Conservation (phyloP, 2,797 vertebrate genomes). For the Adrianichthys oophorus region DNA sequence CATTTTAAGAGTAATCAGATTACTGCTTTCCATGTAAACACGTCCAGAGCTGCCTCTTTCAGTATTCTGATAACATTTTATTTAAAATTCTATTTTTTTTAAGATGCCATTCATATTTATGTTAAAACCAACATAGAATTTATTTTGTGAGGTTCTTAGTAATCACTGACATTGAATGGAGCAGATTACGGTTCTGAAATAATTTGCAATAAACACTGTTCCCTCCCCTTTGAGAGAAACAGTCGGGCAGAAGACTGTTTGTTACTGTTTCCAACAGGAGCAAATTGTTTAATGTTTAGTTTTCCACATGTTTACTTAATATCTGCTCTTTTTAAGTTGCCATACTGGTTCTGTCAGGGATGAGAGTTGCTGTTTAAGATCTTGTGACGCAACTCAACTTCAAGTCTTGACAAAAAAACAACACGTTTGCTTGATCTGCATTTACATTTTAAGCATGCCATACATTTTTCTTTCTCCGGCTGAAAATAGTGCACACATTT, state of each 20-base stretch:
- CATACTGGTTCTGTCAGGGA: constrained; percentile 12
- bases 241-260: constrained; percentile 18
- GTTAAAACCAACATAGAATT: constrained; percentile 34
- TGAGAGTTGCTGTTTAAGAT: constrained; percentile 5
- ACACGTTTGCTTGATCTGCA: not conserved
- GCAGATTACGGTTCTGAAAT: constrained; percentile 27
- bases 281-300: constrained; percentile 6
- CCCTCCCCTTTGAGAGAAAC: constrained; percentile 1
- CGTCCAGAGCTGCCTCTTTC: constrained; percentile 20
- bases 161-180: constrained; percentile 31
- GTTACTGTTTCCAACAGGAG: constrained; percentile 13
- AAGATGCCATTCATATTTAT: constrained; percentile 9
- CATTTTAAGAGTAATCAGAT: not conserved
- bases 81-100: constrained; percentile 17
- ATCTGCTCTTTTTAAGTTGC: constrained; percentile 4
- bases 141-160: constrained; percentile 2
- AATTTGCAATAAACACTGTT: constrained; percentile 22
- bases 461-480: not conserved
- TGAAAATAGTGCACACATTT: not conserved
- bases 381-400: constrained; percentile 5
- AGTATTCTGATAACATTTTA: constrained; percentile 28
- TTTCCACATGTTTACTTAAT: constrained; percentile 40
- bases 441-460: constrained; percentile 27
- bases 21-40: not conserved
- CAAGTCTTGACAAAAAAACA: constrained; percentile 15